phyloP scores from a whole-genome alignment of 2,888 invertebrate genomes.

The Oasisia sp. region DNA sequence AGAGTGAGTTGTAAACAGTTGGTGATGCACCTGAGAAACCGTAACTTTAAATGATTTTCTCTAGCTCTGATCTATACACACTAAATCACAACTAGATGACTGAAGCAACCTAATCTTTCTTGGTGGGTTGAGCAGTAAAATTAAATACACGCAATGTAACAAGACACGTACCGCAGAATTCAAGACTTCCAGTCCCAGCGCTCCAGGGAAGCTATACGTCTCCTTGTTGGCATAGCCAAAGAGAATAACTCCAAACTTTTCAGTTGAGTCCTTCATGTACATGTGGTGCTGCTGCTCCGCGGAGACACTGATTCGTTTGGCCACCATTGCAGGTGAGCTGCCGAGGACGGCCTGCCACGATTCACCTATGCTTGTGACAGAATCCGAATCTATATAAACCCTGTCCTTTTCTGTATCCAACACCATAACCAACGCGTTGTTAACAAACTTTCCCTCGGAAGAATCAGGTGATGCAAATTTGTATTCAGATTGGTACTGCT shows the following conservation, averaged over 20 bases:
- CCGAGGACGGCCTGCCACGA: neutral
- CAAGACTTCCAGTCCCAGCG: neutral
- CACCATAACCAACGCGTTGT: neutral
- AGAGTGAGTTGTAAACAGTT: neutral
- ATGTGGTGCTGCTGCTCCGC: neutral
- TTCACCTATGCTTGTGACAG: neutral
- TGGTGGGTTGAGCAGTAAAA: neutral
- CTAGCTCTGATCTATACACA: neutral
- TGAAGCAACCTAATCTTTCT: neutral
- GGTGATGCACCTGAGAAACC: neutral
- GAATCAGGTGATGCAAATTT: neutral
- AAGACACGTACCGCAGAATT: neutral
- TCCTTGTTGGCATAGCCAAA: neutral
- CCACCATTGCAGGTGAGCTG: neutral
- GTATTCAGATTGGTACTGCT: neutral
- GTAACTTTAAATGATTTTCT: neutral
- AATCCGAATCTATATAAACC: neutral
- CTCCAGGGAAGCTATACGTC: neutral
- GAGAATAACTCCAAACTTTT: conserved; percentile 4
- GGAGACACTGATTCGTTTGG: neutral
- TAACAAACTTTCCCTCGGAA: neutral
- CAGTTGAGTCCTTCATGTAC: conserved; percentile 7
- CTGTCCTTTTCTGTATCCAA: neutral
- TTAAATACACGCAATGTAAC: neutral
- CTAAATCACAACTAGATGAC: neutral